These are phyloP conservation scores for Enteromius paludinosus DNA, from an alignment of 2,797 vertebrate genomes.

Conservation along the genomic window DNA sequence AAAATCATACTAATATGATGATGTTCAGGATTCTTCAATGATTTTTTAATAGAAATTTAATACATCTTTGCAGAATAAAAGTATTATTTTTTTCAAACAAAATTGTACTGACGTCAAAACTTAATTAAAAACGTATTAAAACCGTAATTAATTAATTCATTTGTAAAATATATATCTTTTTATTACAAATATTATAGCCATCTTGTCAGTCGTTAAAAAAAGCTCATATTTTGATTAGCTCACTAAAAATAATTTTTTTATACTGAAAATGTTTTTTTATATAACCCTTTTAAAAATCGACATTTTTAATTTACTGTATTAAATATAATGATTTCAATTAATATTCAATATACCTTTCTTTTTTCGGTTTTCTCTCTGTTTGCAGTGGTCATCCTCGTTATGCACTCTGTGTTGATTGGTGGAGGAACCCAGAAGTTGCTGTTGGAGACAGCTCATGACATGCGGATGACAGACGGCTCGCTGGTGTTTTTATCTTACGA, in stretches of 20 bases:
- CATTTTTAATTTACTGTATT: not conserved
- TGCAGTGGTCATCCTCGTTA: slow-evolving; percentile 83
- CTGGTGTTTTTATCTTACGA: slow-evolving; percentile 84
- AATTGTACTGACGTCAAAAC: not conserved
- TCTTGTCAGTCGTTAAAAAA: not conserved
- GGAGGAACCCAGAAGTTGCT: slow-evolving; percentile 75
- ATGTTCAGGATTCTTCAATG: not conserved
- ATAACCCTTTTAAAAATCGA: too few relatives aligned
- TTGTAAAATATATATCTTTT: too few relatives aligned
- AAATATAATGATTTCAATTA: not conserved
- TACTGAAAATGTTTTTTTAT: too few relatives aligned
- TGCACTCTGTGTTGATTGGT: slow-evolving; percentile 84
- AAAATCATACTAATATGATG: not conserved
- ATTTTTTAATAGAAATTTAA: not conserved
- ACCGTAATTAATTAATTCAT: too few relatives aligned
- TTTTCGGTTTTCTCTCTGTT: slow-evolving; percentile 1
- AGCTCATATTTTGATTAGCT: not conserved
- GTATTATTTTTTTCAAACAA: not conserved
- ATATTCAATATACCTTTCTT: not conserved
- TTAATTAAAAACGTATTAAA: too few relatives aligned
- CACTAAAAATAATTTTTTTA: too few relatives aligned
- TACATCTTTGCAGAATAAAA: not conserved
- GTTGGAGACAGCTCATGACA: slow-evolving; percentile 81
- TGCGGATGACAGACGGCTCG: slow-evolving; percentile 80
- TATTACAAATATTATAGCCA: too few relatives aligned